A percentile compares a stretch with the other conserved stretches of the same genome.
Conservation (phyloP, 2,888 invertebrate genomes). For the Limnephilus rhombicus region DNA sequence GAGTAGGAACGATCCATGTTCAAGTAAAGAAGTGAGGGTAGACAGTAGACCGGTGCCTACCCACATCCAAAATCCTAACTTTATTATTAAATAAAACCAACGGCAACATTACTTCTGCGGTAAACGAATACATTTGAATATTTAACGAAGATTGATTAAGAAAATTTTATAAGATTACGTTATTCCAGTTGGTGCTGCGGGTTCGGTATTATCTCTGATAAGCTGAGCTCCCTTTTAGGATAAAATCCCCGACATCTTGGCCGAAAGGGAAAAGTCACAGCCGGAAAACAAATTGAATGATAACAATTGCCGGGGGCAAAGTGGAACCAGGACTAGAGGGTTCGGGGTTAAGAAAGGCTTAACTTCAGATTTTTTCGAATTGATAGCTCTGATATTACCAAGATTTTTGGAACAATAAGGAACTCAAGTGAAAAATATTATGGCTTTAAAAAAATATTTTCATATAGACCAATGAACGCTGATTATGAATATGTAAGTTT, state of each 20-base stretch:
- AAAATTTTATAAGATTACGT: constrained; percentile 65
- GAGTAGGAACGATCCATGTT: neutral
- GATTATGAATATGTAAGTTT: no score
- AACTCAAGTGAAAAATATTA: no score
- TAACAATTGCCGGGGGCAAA: constrained; percentile 6
- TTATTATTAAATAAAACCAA: constrained; percentile 51
- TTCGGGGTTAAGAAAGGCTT: neutral
- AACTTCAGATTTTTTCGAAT: neutral
- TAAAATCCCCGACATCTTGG: constrained; percentile 36
- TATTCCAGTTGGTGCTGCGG: constrained; percentile 41
- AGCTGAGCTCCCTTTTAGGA: constrained; percentile 50
- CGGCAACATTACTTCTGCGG: constrained; percentile 47
- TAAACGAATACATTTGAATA: constrained; percentile 66
- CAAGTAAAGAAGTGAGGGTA: neutral
- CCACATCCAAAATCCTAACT: constrained; percentile 16
- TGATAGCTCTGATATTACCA: neutral
- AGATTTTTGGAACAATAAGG: neutral
- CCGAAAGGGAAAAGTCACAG: constrained; percentile 40
- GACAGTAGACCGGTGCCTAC: neutral
- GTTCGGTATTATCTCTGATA: constrained; percentile 53
- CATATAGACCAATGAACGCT: no score
- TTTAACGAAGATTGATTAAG: constrained; percentile 65
- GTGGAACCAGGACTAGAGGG: constrained; percentile 4
- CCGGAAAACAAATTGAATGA: constrained; percentile 48
- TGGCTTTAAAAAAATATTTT: no score